phyloP scores from a whole-genome alignment of 2,113 vertebrate genomes.

The Candoia aspera region DNA sequence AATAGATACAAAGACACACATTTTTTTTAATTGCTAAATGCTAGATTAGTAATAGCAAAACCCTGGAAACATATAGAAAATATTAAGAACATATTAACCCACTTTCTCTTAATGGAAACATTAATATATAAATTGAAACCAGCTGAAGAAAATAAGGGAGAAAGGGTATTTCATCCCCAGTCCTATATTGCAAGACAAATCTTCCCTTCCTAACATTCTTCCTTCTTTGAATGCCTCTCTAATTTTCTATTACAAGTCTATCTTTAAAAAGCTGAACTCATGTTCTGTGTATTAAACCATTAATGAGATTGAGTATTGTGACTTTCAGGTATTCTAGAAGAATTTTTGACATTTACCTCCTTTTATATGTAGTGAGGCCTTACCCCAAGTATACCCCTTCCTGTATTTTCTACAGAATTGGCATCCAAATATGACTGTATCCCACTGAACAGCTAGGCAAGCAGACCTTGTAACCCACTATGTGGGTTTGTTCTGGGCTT shows the following conservation, averaged over 20 bases:
- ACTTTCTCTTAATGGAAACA: background rate
- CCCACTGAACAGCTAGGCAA: background rate
- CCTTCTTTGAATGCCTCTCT: background rate
- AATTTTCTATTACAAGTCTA: background rate
- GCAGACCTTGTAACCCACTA: background rate
- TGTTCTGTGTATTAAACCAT: background rate
- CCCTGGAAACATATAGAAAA: background rate
- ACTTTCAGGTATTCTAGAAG: background rate
- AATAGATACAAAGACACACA: background rate
- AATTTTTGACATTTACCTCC: background rate
- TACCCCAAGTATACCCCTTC: background rate
- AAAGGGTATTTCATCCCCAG: background rate
- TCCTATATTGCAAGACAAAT: background rate
- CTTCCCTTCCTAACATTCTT: background rate
- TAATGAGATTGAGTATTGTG: background rate
- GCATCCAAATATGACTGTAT: background rate
- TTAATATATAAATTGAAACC: background rate
- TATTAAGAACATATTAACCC: background rate
- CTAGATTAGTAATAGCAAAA: background rate
- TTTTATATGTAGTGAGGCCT: background rate
- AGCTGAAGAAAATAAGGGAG: background rate
- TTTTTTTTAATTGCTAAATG: background rate
- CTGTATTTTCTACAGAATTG: background rate
- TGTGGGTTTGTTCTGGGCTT: background rate
- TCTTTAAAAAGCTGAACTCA: background rate